Evolutionary conservation across 2,888 invertebrate species (phyloP), one percentile per base, ranked within the genome.

Genomic region (Clunio marinus): DNA sequence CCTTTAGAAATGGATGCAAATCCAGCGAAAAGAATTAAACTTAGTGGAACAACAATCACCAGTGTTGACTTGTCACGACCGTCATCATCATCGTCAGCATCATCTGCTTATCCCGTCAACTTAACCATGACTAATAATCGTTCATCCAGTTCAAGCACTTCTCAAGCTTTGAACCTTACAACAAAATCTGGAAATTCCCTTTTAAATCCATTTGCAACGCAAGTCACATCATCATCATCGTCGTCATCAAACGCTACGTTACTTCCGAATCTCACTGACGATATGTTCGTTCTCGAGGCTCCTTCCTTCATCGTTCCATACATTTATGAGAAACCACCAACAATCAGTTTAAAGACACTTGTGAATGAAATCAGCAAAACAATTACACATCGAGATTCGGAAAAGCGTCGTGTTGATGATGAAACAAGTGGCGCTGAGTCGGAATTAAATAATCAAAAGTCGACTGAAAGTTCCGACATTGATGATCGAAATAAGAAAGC

Each of bases 301-400:
- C 93, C 94, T 4, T 93, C 93, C 22, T 93, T 94, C 75, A 93
- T 94, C 75, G 93, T 94, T 72, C 94, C 94, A 58, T 94, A 94
- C 76, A 91, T 94, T 22, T 93, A 93, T 78, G 93, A 94, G 76
- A 93, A 93, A 76, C 91, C 93, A 8, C 91, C 93, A 1, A 77
- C 88, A 3, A 87, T 88, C 73, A 88, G 88, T 69, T 83, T 93
- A 71, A 88, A 86, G 75, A 86, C 88, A 71, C 88, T 88, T 75
- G 84, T 91, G 28, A 81, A 81, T 35, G 82, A 83, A 73, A 79
- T 88, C 70, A 85, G 84, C 37, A 83, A 83, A 71, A 83, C 86
- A 74, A 80, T 89, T 51, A 84, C 85, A 72, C 84, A 81, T 72
- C 82, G 81, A 69, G 84, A 83, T 72, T 81, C 83, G 32, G 83